A percentile compares a stretch with the other conserved stretches of the same genome.
Evolutionary conservation across 30 jellyfish, hydroid and myxozoan genomes (phyloP).

Genomic region (Aurelia coerulea): DNA sequence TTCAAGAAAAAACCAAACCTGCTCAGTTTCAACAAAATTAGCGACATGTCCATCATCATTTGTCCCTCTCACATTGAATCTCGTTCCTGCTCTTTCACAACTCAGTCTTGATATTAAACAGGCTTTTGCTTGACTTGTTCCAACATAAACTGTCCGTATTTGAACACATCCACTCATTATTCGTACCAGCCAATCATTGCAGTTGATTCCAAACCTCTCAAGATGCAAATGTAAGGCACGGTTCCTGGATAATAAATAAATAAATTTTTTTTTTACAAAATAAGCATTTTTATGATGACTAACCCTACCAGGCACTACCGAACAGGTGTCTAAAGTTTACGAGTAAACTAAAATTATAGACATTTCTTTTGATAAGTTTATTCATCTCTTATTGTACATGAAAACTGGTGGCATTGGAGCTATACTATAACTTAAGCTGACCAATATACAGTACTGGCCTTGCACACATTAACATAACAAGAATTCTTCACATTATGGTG

Average conservation of each 20-base stretch:
- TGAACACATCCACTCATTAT: constrained; percentile 93
- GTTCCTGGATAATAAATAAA: constrained; percentile 58
- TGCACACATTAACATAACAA: too few relatives aligned
- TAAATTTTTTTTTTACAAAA: background rate
- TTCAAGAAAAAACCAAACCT: constrained; percentile 57
- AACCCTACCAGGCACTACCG: too few relatives aligned
- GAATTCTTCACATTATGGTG: too few relatives aligned
- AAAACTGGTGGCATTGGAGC: too few relatives aligned
- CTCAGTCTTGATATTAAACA: constrained; percentile 95
- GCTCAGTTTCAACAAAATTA: constrained; percentile 98
- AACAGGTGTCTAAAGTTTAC: too few relatives aligned
- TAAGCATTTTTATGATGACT: too few relatives aligned
- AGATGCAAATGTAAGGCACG: constrained; percentile 77
- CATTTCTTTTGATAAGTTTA: too few relatives aligned
- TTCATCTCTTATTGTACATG: too few relatives aligned
- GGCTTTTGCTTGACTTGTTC: constrained; percentile 90
- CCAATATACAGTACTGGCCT: too few relatives aligned
- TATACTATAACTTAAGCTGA: too few relatives aligned
- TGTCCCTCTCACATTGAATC: constrained; percentile 95
- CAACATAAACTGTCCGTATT: constrained; percentile 86
- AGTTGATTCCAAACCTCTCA: constrained; percentile 67
- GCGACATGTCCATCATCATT: constrained; percentile 99
- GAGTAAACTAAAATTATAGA: too few relatives aligned
- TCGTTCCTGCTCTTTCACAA: constrained; percentile 93
- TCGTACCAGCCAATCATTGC: constrained; percentile 78